Base-by-base conservation (phyloP, 2,888 invertebrate genomes). In the Drosophila mulleri region DNA sequence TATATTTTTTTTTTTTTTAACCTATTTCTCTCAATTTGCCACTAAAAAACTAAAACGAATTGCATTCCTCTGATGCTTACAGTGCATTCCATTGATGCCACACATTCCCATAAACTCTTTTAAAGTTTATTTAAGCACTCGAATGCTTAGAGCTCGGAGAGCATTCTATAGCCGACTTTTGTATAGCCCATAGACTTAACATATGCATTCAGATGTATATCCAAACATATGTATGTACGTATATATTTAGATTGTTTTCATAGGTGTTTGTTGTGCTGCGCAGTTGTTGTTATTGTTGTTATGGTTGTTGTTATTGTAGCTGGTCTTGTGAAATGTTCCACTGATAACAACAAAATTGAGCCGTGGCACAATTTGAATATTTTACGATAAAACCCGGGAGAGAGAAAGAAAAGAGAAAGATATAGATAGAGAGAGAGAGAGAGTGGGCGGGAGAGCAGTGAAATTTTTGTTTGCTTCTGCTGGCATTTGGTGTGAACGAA, bases 401-500 rank as follows among this genome's bases (percentile, higher is more conserved):
- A 39, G 20, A 39, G n/a, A 39, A 11, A 39, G 20, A 37, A 9
- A 37, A 29, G 29, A 29, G 29, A n/a, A 8, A 6, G n/a, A 39
- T 0, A 39, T 11, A 39, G n/a, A 39, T 14, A 35, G 5, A 37
- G 12, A 37, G 23, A 37, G 23, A 5, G 18, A 5, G 48, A 32
- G 48, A 12, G 50, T 1, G n/a, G 18, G 32, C 1, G 29, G 9
- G 9, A 11, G 35, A 18, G 37, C 57, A 57, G 50, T 52, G 44
- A 60, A 74, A 67, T 74, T 72, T 64, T 61, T 68, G 23, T 66
- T 82, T 72, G 56, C 20, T 73, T 64, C 68, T 69, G 62, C 53
- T 63, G 54, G 54, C 41, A n/a, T 67, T 53, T 65, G 71, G 77
- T 86, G 89, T 88, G 88, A 89, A 86, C 81, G 88, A 89, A 86